Conservation (phyloP, 2,888 invertebrate species). For the Dynastes tityus region DNA sequence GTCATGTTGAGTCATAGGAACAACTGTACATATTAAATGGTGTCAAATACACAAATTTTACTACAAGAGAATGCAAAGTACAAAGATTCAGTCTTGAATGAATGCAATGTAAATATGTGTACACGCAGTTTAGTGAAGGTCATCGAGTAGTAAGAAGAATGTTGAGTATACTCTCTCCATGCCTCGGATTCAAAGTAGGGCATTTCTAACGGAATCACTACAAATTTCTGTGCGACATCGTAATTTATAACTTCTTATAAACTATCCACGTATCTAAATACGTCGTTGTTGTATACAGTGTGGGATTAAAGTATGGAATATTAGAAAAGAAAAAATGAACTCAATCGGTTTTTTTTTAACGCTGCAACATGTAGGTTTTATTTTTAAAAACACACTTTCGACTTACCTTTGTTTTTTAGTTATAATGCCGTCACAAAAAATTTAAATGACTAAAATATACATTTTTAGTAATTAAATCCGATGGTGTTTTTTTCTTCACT, state of each 20-base stretch:
- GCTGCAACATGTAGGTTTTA: too few relatives aligned
- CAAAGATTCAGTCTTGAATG: slow-evolving; percentile 18
- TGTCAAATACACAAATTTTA: background rate
- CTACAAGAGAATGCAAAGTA: slow-evolving; percentile 6
- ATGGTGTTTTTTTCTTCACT: too few relatives aligned
- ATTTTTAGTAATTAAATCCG: too few relatives aligned
- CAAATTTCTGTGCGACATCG: background rate
- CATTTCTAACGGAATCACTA: slow-evolving; percentile 21
- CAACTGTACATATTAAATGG: background rate
- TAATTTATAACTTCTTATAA: background rate
- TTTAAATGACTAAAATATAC: too few relatives aligned
- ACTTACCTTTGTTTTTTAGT: too few relatives aligned
- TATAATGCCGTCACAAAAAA: too few relatives aligned
- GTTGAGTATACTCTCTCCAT: background rate
- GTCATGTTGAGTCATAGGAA: slow-evolving; percentile 10
- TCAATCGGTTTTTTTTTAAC: too few relatives aligned
- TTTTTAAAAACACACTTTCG: too few relatives aligned
- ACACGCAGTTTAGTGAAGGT: slow-evolving; percentile 10
- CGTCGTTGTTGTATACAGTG: too few relatives aligned
- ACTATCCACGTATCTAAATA: too few relatives aligned
- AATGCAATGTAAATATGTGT: slow-evolving; percentile 14
- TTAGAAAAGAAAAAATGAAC: too few relatives aligned
- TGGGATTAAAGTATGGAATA: too few relatives aligned
- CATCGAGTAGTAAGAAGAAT: slow-evolving; percentile 21
- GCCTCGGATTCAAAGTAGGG: background rate